A percentile compares a stretch with the other conserved stretches of the same genome.
These are phyloP conservation scores for Hippoglossus stenolepis DNA, from an alignment of 2,113 vertebrate genomes.

Conservation along the genomic window DNA sequence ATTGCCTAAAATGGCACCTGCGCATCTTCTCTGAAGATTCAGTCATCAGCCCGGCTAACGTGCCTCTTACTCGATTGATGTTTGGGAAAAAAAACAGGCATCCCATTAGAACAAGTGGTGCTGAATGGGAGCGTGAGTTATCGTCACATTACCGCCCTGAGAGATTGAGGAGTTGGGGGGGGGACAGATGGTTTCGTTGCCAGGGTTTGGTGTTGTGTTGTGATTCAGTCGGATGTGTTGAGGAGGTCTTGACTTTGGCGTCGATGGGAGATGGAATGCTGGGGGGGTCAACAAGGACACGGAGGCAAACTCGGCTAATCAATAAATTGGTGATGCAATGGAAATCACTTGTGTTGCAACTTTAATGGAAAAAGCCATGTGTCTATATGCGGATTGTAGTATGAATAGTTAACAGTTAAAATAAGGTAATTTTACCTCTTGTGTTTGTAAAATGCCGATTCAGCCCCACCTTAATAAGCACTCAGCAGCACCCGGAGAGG, in stretches of 20 bases:
- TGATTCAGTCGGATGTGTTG: conserved; percentile 46
- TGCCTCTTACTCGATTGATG: conserved; percentile 63
- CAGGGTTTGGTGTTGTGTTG: not conserved
- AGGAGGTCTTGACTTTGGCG: conserved; percentile 52
- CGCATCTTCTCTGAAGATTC: conserved; percentile 45
- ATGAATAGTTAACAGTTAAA: conserved; percentile 40
- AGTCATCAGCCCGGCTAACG: conserved; percentile 49
- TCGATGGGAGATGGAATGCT: conserved; percentile 28
- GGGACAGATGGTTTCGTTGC: too few relatives aligned
- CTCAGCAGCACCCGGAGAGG: conserved; percentile 18
- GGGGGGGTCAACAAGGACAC: conserved; percentile 51
- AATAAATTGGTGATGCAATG: conserved; percentile 12
- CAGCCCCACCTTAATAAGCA: conserved; percentile 40
- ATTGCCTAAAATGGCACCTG: conserved; percentile 48
- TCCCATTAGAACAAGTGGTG: conserved; percentile 75
- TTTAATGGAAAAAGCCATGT: not conserved
- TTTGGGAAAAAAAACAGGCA: conserved; percentile 63
- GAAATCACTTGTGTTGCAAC: conserved; percentile 6
- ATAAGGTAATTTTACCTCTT: conserved; percentile 22
- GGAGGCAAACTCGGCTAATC: conserved; percentile 12
- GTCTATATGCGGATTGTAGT: not conserved
- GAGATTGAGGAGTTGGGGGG: conserved; percentile 50
- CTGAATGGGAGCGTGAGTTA: conserved; percentile 75
- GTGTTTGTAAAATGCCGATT: conserved; percentile 47
- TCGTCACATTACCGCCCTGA: conserved; percentile 73